Conservation (phyloP, 2,888 invertebrate species). For the Ochropleura plecta region DNA sequence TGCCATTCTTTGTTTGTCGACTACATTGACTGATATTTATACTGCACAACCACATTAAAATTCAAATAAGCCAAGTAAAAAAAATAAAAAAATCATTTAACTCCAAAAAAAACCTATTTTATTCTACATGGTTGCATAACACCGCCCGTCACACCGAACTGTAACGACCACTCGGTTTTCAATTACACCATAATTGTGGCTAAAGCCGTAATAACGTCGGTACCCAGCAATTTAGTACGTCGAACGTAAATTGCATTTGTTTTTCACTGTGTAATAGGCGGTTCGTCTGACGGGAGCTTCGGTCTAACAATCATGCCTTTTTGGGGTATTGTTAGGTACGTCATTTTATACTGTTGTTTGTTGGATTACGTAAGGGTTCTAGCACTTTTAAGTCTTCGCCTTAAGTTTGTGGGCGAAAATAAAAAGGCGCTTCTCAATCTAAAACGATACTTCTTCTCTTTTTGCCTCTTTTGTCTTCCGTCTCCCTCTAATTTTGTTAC, state of each 20-base stretch:
- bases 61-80: not conserved
- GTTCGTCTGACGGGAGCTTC: constrained; percentile 59
- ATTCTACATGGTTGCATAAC: constrained; percentile 65
- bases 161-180: constrained; percentile 86
- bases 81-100: constrained; percentile 28
- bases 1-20: not conserved
- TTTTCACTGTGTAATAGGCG: constrained; percentile 75
- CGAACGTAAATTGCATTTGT: constrained; percentile 85
- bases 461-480: not conserved
- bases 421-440: not conserved
- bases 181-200: constrained; percentile 88
- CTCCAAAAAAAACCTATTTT: constrained; percentile 60
- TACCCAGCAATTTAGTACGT: constrained; percentile 82
- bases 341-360: constrained; percentile 6
- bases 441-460: not conserved
- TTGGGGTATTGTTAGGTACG: constrained; percentile 13
- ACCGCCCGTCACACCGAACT: constrained; percentile 75
- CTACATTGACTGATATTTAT: not conserved
- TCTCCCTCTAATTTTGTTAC: not conserved
- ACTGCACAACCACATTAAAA: not conserved
- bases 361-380: not conserved
- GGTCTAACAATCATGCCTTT: constrained; percentile 43
- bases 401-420: too few species aligned
- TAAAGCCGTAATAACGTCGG: constrained; percentile 82
- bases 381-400: not conserved